A percentile compares a stretch with the other conserved stretches of the same genome.
Evolutionary conservation across 2,888 invertebrate species (phyloP).

Genomic region (Proisotoma minuta): DNA sequence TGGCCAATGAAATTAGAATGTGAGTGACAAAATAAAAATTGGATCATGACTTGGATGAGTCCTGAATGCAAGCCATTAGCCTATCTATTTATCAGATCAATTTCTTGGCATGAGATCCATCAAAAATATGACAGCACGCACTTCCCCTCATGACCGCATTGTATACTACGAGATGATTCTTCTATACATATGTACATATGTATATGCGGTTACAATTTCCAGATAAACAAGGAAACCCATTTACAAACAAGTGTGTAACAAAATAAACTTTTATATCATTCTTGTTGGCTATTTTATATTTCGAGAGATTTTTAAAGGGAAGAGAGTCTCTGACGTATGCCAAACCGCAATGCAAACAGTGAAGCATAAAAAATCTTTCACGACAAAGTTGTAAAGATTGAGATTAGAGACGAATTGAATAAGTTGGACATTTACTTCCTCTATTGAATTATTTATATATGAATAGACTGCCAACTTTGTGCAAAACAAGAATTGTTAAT

Average conservation of each 20-base stretch:
- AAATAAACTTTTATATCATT: not conserved
- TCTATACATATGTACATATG: too few species aligned
- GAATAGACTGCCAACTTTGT: not conserved
- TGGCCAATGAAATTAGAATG: too few species aligned
- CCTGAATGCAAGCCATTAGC: too few species aligned
- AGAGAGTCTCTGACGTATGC: too few species aligned
- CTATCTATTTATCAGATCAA: not conserved
- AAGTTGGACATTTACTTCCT: not conserved
- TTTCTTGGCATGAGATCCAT: conserved; percentile 1
- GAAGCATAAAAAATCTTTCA: too few species aligned
- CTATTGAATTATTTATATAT: conserved; percentile 1
- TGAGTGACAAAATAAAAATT: not conserved
- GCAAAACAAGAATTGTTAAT: not conserved
- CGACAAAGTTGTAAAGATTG: too few species aligned
- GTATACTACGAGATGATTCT: too few species aligned
- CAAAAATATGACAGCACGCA: conserved; percentile 1
- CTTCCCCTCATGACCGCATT: too few species aligned
- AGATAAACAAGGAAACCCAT: not conserved
- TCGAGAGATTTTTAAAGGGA: not conserved
- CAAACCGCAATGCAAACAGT: too few species aligned
- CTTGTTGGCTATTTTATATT: not conserved
- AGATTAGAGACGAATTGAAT: too few species aligned
- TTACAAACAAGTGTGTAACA: not conserved
- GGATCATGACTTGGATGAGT: not conserved
- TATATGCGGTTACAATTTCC: too few species aligned